Conservation (phyloP, 2,888 invertebrate species). For the Prosapia bicincta region DNA sequence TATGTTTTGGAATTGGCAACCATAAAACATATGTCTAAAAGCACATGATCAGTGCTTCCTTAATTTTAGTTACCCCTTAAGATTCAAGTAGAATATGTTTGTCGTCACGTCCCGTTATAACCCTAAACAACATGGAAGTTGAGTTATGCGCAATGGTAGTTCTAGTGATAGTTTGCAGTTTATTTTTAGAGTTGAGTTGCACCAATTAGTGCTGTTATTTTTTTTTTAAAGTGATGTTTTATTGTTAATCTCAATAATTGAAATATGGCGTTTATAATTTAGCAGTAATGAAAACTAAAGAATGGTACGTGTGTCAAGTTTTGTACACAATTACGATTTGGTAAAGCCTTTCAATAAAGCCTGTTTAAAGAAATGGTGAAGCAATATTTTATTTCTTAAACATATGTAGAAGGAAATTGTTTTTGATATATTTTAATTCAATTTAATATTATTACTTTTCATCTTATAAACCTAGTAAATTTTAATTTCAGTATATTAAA, state of each 20-base stretch:
- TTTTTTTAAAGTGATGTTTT: too few species aligned
- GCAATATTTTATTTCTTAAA: neutral
- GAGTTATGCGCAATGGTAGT: conserved; percentile 22
- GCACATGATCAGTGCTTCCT: conserved; percentile 32
- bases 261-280: neutral
- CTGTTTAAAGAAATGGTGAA: neutral
- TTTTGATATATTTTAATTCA: neutral
- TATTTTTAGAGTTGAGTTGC: conserved; percentile 13
- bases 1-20: neutral
- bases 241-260: too few species aligned
- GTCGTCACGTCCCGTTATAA: conserved; percentile 39
- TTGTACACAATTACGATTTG: neutral
- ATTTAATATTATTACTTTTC: neutral
- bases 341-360: neutral
- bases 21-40: conserved; percentile 12
- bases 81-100: conserved; percentile 28
- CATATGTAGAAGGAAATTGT: neutral
- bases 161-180: conserved; percentile 17
- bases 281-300: neutral
- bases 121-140: conserved; percentile 38
- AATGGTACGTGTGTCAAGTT: neutral
- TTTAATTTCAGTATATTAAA: too few species aligned
- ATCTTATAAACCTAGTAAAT: too few species aligned
- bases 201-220: neutral
- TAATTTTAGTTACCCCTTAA: conserved; percentile 6